phyloP scores from a whole-genome alignment of 2,888 invertebrate species.

The Cephus sareptanus region DNA sequence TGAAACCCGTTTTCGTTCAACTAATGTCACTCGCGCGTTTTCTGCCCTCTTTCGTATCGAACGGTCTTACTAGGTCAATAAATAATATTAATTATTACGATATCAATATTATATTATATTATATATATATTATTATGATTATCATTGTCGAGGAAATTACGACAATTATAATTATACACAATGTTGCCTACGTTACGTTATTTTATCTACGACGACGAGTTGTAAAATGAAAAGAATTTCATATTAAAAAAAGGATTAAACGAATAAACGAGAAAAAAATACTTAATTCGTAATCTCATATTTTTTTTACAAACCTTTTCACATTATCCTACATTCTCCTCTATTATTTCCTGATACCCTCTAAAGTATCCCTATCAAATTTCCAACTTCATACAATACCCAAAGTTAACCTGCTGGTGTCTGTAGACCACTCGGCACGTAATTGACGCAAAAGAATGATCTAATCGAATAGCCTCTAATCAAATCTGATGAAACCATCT shows the following conservation, averaged over 20 bases:
- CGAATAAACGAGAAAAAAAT: neutral
- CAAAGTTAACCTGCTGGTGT: no score
- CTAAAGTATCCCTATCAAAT: neutral
- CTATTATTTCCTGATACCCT: neutral
- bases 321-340: neutral
- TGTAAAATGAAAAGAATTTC: slow-evolving; percentile 37
- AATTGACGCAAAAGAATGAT: no score
- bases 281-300: neutral
- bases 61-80: slow-evolving; percentile 12
- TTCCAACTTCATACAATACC: neutral
- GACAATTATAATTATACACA: slow-evolving; percentile 49
- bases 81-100: slow-evolving; percentile 14
- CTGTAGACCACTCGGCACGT: no score
- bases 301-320: neutral
- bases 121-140: slow-evolving; percentile 31
- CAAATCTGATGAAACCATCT: no score
- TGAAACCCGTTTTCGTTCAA: neutral
- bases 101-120: slow-evolving; percentile 19
- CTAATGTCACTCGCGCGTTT: neutral
- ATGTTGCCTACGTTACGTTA: slow-evolving; percentile 51
- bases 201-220: slow-evolving; percentile 51
- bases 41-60: neutral
- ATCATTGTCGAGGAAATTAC: slow-evolving; percentile 37
- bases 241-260: neutral
- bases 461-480: no score